A percentile compares a stretch with the other conserved stretches of the same genome.
phyloP scores from a whole-genome alignment of 2,113 vertebrate species.

The Kryptolebias marmoratus region DNA sequence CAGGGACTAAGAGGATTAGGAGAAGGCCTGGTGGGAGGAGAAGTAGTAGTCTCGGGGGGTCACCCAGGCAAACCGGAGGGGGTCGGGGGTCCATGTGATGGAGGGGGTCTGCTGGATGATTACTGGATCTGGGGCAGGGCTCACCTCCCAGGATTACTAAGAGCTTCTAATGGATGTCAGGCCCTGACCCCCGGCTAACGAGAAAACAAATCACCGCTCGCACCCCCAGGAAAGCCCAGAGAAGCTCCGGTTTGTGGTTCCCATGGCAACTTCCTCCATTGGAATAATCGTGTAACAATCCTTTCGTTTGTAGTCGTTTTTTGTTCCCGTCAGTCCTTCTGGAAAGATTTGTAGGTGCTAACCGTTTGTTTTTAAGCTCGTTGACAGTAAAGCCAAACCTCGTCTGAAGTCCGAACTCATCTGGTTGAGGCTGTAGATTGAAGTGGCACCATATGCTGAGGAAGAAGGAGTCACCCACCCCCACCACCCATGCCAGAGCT shows the following conservation, averaged over 20 bases:
- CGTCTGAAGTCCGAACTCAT: constrained; percentile 25
- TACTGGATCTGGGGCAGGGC: constrained; percentile 41
- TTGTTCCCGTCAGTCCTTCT: background rate
- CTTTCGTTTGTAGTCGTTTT: background rate
- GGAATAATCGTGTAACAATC: background rate
- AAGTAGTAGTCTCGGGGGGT: constrained; percentile 12
- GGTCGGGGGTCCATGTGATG: constrained; percentile 66
- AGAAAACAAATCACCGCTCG: constrained; percentile 36
- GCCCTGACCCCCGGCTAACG: constrained; percentile 33
- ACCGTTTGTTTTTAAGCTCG: background rate
- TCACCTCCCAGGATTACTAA: constrained; percentile 65
- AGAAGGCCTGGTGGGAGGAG: constrained; percentile 21
- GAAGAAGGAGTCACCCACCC: constrained; percentile 20
- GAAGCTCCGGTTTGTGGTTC: constrained; percentile 42
- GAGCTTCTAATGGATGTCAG: constrained; percentile 50
- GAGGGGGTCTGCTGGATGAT: constrained; percentile 48
- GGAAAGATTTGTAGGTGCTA: background rate
- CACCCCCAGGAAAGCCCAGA: constrained; percentile 34
- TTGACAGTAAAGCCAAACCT: constrained; percentile 29
- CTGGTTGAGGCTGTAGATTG: constrained; percentile 57
- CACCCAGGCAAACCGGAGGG: background rate
- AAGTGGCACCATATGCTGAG: constrained; percentile 59
- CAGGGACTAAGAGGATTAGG: constrained; percentile 76
- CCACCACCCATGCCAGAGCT: constrained; percentile 9
- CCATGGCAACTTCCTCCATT: constrained; percentile 56